phyloP scores from a whole-genome alignment of 1,140 invertebrate species.

The Drosophila bifasciata region DNA sequence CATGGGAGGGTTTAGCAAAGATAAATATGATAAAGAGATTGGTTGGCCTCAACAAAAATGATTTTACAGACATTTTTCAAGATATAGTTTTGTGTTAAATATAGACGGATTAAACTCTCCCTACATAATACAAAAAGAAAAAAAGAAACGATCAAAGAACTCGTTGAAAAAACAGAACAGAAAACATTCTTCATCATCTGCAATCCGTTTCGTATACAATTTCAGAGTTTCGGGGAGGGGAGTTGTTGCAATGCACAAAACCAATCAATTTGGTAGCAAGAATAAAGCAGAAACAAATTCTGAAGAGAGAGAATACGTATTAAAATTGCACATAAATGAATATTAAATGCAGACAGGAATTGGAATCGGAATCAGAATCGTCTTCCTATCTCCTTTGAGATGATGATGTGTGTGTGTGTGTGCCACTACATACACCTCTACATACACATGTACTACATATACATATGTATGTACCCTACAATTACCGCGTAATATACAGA shows the following conservation, averaged over 20 bases:
- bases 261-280: conserved; percentile 38
- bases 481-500: background rate
- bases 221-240: background rate
- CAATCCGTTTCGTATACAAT: conserved; percentile 10
- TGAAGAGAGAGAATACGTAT: conserved; percentile 17
- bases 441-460: too few species aligned
- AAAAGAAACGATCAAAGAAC: background rate
- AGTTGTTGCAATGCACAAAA: conserved; percentile 20
- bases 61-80: too few species aligned
- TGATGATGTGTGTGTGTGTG: background rate
- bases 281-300: conserved; percentile 29
- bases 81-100: too few species aligned
- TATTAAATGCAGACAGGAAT: conserved; percentile 37
- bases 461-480: too few species aligned
- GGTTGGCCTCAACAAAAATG: too few species aligned
- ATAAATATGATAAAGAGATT: too few species aligned
- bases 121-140: too few species aligned
- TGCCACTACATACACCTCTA: too few species aligned
- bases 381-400: conserved; percentile 9
- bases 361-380: conserved; percentile 2
- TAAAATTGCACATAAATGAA: conserved; percentile 42
- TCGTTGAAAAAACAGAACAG: conserved; percentile 2
- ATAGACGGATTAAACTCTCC: too few species aligned
- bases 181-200: conserved; percentile 16
- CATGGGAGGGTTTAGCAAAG: too few species aligned